Evolutionary conservation across 2,888 invertebrate genomes (phyloP), one percentile per base, ranked within the genome.

Genomic region (Lucinisca nassula): DNA sequence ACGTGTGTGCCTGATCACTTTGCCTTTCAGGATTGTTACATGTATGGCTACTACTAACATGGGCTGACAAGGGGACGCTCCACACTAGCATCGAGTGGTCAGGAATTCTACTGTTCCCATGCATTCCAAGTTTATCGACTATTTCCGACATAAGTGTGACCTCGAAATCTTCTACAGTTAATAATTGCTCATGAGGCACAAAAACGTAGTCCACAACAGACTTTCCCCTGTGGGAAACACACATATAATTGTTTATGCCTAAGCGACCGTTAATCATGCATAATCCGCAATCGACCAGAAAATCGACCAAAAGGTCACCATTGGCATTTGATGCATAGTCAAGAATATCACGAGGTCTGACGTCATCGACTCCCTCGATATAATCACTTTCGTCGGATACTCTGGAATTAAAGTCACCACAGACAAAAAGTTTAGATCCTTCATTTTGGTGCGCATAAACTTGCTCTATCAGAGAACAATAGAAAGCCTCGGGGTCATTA

Each of bases 361-460:
- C 78, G 30, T 58, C 37, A 40, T 78, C 61, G 14, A 32, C 61
- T 32, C 75, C 61, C n/a, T 82, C 55, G 2, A 55, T 58, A 35
- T 61, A 61, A 40, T 82, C 82, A 21, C 37, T 58, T 45, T 76
- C 75, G 21, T 67, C 61, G 4, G 67, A 45, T 21, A 76, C 61
- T 40, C 82, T 6, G 24, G 61, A 35, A n/a, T 76, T 82, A 0
- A 82, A 35, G 40, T 76, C 76, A 40, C 82, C 82, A 17, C 67
- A 75, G n/a, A 82, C 37, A 38, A 75, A 40, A 10, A 58, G n/a
- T 35, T 55, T 21, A 51, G 40, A 40, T 32, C 75, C 76, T 35
- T 76, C 40, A 24, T 82, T 74, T 32, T 76, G 75, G 35, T 82
- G 61, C 6, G 74, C 24, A 70, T 82, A 75, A 4, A 82, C 67